Evolutionary conservation across 2,797 vertebrate species (phyloP), one percentile per base, ranked within the genome.

Genomic region (Rhadinocentrus ornatus): DNA sequence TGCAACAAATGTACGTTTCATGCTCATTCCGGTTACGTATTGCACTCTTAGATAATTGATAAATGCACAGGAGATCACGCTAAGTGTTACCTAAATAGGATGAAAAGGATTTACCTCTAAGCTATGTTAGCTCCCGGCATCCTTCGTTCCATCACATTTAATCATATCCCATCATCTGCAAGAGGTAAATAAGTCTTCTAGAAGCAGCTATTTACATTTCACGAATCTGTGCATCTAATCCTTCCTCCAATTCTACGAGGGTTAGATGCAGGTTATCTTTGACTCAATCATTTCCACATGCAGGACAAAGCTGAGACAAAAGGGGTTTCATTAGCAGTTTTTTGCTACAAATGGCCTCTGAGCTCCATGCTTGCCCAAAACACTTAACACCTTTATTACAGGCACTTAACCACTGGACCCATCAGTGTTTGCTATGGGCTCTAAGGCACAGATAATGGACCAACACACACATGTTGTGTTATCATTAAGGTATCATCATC

Each of bases 321-420:
- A 57, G 57, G 44, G 57, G 55, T 41, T 59, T 78, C 72, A 69
- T 59, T 61, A 69, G 64, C 11, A 11, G 22, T 77, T 54, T 11
- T 2, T 22, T 48, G 44, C 31, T 67, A 67, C 50, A 88, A 88
- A 91, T 85, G 75, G 85, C 79, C 75, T 87, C 69, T 57, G 78
- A 81, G 80, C 75, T 80, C 88, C 79, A 83, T 60, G 72, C 82
- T 82, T 64, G 76, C 78, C 85, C 86, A 80, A 84, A 92, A 89
- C 88, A 92, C 86, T 93, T 89, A 85, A 80, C 77, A 81, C 78
- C 79, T 90, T 90, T 90, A 92, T 92, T 92, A 90, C 84, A 86
- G 76, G 80, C 89, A 91, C 86, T 93, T 92, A 91, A 86, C 89
- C 85, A 80, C 69, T 59, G 69, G 76, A 58, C 73, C 80, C 22